Evolutionary conservation across 2,888 invertebrate genomes (phyloP), one percentile per base, ranked within the genome.

Genomic region (Amphipoea oculea): DNA sequence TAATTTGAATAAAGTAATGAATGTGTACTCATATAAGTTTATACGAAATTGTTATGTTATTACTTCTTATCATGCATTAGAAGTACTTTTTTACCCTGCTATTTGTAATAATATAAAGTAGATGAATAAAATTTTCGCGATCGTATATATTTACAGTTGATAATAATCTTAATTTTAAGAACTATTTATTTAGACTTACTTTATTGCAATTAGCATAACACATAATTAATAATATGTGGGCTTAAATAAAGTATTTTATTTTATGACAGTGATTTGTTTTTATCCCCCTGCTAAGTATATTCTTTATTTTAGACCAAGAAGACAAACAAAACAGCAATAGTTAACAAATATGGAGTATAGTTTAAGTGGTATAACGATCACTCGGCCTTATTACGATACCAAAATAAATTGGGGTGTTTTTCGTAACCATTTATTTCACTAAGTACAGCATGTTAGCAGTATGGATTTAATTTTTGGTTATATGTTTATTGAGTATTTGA

Each of bases 221-320:
- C 91, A 92, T 94, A 94, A 92, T 36, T 36, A 36, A 93, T 92
- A 73, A 91, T 91, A 95, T 96, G 94, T 95, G 95, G 93, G 96
- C 96, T 96, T 97, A 95, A 90, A 96, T 96, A 96, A 96, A 96
- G 91, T 96, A 97, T 96, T 96, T 96, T 97, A 96, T 96, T 94
- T 93, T 94, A 94, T 84, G 76, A 81, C 73, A n/a, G 78, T 86
- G 87, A 87, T 91, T 92, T 74, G 57, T 73, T 70, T 67, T 63
- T 57, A 36, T 45, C 45, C 20, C 14, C 29, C 7, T n/a, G 3
- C 11, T 12, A 29, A 36, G 5, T 79, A 36, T 17, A 14, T 36
- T 62, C 0, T 20, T 72, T 51, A 36, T 45, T 72, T 81, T 14
- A 51, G 2, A 62, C 6, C 9, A 20, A 71, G 23, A 62, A 17